These are phyloP conservation scores for Pterois miles DNA, from an alignment of 2,797 vertebrate species.

Conservation along the genomic window DNA sequence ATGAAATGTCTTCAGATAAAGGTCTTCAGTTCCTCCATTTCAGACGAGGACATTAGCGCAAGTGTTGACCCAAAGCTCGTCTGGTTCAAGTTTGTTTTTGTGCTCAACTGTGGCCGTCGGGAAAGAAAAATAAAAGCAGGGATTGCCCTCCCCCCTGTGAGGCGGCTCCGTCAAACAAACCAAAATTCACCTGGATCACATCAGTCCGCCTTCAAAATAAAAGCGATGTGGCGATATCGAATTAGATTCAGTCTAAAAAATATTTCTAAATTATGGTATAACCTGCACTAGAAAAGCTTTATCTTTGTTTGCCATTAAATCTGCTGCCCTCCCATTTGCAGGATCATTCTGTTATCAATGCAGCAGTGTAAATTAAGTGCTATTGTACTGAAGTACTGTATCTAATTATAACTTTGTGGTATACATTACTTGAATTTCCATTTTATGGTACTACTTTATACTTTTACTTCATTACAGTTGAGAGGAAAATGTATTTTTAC, in stretches of 20 bases:
- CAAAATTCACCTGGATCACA: background rate
- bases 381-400: background rate
- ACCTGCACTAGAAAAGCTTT: too few relatives aligned
- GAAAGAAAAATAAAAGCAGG: slow-evolving; percentile 77
- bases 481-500: too few relatives aligned
- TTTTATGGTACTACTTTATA: background rate
- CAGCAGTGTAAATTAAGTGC: background rate
- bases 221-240: background rate
- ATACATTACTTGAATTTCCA: background rate
- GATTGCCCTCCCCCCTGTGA: slow-evolving; percentile 56
- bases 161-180: background rate
- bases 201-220: slow-evolving; percentile 63
- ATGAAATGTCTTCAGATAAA: slow-evolving; percentile 15
- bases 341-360: background rate
- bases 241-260: background rate
- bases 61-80: slow-evolving; percentile 30
- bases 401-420: background rate
- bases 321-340: background rate
- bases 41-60: background rate
- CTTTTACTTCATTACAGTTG: background rate
- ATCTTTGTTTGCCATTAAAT: background rate
- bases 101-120: slow-evolving; percentile 52
- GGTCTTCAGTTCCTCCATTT: slow-evolving; percentile 10
- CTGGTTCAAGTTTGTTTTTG: slow-evolving; percentile 74
- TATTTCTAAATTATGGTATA: background rate